Evolutionary conservation across 2,113 vertebrate genomes (phyloP).

Genomic region (Crotalus helleri): DNA sequence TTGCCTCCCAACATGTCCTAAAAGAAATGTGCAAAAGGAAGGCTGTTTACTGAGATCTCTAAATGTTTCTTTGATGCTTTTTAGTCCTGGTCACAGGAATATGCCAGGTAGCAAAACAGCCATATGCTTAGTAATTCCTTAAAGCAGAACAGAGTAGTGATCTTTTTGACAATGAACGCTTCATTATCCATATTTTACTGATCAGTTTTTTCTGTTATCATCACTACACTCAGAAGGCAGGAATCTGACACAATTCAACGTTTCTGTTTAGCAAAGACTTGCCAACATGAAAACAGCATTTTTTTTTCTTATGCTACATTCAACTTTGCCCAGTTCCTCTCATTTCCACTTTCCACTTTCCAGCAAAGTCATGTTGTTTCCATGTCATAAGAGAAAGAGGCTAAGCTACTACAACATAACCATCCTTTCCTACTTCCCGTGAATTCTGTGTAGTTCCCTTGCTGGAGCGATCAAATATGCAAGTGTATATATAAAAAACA

Average conservation of each 20-base stretch:
- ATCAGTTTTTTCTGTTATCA: constrained; percentile 40
- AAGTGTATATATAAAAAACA: constrained; percentile 65
- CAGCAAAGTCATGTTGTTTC: constrained; percentile 33
- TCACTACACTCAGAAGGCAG: constrained; percentile 13
- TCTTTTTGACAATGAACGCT: constrained; percentile 23
- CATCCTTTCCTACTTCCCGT: constrained; percentile 39
- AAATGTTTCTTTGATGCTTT: constrained; percentile 28
- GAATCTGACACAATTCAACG: constrained; percentile 45
- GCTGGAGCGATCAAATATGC: constrained; percentile 68
- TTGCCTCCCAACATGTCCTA: constrained; percentile 19
- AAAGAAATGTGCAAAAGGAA: constrained; percentile 38
- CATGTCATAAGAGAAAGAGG: constrained; percentile 42
- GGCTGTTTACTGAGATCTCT: constrained; percentile 25
- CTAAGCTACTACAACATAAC: constrained; percentile 56
- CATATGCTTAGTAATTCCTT: constrained; percentile 21
- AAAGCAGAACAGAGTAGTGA: constrained; percentile 16
- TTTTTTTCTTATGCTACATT: constrained; percentile 31
- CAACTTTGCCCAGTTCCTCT: constrained; percentile 42
- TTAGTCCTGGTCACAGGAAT: constrained; percentile 13
- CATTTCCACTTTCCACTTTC: not conserved
- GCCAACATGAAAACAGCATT: not conserved
- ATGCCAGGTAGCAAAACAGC: constrained; percentile 33
- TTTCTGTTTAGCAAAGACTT: constrained; percentile 56
- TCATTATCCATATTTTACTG: constrained; percentile 29
- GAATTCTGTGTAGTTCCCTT: constrained; percentile 44